Evolutionary conservation across 2,888 invertebrate genomes (phyloP).

Genomic region (Cryptops parisi): DNA sequence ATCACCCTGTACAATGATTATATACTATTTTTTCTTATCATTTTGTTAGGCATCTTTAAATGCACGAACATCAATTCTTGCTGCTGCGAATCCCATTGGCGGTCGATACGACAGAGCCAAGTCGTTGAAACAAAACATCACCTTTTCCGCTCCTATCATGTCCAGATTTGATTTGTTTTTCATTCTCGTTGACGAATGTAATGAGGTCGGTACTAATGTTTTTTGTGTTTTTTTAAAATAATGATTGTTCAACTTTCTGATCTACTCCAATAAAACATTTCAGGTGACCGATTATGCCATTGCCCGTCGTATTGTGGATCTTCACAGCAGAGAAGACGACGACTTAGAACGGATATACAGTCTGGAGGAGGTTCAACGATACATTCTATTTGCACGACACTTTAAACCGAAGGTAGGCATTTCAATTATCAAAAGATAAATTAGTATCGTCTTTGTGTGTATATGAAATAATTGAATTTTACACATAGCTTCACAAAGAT

Average conservation of each 20-base stretch:
- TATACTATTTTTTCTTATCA: not conserved
- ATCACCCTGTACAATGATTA: too few species aligned
- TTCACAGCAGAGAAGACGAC: conserved; percentile 75
- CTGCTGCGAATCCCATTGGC: conserved; percentile 96
- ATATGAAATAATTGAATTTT: too few species aligned
- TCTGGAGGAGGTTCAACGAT: conserved; percentile 77
- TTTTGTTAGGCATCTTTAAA: conserved; percentile 70
- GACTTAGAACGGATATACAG: conserved; percentile 65
- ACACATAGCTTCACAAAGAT: conserved; percentile 42
- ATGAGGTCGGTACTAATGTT: conserved; percentile 50
- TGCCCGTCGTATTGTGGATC: conserved; percentile 84
- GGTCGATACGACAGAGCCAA: conserved; percentile 90
- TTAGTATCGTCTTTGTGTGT: too few species aligned
- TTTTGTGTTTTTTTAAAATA: too few species aligned
- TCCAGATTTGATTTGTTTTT: conserved; percentile 98
- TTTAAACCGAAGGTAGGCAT: conserved; percentile 70
- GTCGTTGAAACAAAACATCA: conserved; percentile 86
- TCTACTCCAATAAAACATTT: not conserved
- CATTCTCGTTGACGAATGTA: conserved; percentile 92
- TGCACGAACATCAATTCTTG: conserved; percentile 92
- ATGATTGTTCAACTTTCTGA: too few species aligned
- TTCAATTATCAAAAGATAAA: too few species aligned
- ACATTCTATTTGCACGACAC: conserved; percentile 90
- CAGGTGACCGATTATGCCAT: conserved; percentile 88
- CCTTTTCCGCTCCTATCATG: conserved; percentile 92